Conservation (phyloP, 2,113 vertebrate species). For the Sebastes schlegelii region DNA sequence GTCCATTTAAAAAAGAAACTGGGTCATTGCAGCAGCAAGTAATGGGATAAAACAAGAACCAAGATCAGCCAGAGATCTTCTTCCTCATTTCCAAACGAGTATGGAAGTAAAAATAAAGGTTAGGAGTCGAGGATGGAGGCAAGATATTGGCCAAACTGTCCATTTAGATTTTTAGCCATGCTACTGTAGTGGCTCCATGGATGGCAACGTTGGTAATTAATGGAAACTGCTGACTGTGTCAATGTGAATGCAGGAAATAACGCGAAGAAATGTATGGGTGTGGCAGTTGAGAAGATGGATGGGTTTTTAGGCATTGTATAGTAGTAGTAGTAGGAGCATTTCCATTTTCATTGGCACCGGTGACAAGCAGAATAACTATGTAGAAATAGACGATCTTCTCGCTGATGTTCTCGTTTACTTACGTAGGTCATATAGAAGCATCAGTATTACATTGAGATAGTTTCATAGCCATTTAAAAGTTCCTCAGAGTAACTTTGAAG, state of each 20-base stretch:
- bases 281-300: background rate
- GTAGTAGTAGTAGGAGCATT: background rate
- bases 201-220: background rate
- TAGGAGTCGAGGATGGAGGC: background rate
- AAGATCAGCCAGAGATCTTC: background rate
- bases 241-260: background rate
- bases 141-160: background rate
- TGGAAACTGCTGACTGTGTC: background rate
- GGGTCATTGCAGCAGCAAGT: conserved; percentile 5
- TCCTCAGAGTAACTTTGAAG: background rate
- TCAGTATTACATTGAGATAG: background rate
- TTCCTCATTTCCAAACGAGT: background rate
- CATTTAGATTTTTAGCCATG: background rate
- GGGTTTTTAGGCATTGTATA: too few relatives aligned
- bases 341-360: background rate
- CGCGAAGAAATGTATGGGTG: background rate
- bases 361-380: background rate
- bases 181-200: too few relatives aligned
- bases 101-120: background rate
- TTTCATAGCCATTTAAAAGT: background rate
- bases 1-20: conserved; percentile 22
- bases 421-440: background rate
- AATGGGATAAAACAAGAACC: background rate
- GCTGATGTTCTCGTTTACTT: background rate
- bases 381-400: background rate